Conservation (phyloP, 2,888 invertebrate species). For the Nephrotoma appendiculata region DNA sequence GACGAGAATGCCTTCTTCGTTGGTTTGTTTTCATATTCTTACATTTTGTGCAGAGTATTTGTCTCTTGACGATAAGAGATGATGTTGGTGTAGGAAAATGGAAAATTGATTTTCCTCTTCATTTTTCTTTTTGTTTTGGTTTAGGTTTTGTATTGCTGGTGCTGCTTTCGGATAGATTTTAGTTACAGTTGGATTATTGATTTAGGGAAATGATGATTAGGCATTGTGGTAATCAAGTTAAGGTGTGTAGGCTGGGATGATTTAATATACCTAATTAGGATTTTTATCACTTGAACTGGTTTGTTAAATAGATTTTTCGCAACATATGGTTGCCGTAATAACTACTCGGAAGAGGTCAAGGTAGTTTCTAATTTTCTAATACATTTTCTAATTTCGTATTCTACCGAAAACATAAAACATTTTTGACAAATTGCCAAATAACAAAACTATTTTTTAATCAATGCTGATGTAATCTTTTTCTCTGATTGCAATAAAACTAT, state of each 20-base stretch:
- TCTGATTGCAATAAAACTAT: background rate
- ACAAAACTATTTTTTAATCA: background rate
- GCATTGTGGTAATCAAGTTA: background rate
- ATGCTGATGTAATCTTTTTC: background rate
- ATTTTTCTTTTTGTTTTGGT: background rate
- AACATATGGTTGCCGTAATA: background rate
- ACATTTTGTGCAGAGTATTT: background rate
- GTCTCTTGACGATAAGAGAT: background rate
- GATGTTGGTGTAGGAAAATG: background rate
- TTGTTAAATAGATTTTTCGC: background rate
- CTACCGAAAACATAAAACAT: background rate
- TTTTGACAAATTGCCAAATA: background rate
- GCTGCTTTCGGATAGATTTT: background rate
- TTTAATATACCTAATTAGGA: background rate
- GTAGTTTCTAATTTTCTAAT: background rate
- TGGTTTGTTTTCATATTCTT: background rate
- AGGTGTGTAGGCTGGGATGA: background rate
- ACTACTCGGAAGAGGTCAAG: background rate
- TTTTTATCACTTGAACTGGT: background rate
- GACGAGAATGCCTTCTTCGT: background rate
- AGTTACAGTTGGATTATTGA: background rate
- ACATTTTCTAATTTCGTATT: background rate
- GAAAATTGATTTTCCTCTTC: background rate
- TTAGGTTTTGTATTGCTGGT: background rate
- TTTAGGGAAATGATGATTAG: background rate